Evolutionary conservation across 2,888 invertebrate genomes (phyloP).

Genomic region (Mesodorylaimus sp.): DNA sequence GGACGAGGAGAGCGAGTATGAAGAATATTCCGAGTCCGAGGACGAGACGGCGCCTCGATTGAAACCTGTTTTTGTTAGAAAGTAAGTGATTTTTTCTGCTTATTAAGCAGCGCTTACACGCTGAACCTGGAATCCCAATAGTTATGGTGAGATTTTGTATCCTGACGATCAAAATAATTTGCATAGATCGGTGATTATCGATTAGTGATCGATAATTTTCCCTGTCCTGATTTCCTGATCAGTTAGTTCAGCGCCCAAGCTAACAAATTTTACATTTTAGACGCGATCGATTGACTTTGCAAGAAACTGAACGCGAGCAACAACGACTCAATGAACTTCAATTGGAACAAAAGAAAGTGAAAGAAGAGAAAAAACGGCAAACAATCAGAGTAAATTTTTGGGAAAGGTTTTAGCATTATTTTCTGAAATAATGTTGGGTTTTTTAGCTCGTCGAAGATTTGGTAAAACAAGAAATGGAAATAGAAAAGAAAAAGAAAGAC

Average conservation of each 20-base stretch:
- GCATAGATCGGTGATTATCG: too few relatives aligned
- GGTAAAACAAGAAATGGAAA: constrained; percentile 66
- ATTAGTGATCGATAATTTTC: too few relatives aligned
- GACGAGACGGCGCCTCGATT: constrained; percentile 35
- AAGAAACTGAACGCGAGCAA: constrained; percentile 75
- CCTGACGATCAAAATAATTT: too few relatives aligned
- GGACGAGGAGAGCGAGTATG: constrained; percentile 24
- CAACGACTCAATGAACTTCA: constrained; percentile 65
- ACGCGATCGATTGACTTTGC: constrained; percentile 77
- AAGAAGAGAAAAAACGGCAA: constrained; percentile 68
- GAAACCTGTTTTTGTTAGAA: constrained; percentile 38
- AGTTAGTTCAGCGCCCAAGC: neutral
- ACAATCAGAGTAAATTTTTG: constrained; percentile 47
- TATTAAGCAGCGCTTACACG: too few relatives aligned
- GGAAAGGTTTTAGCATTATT: neutral
- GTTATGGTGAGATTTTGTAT: too few relatives aligned
- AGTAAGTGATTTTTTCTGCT: too few relatives aligned
- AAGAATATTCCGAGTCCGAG: constrained; percentile 37
- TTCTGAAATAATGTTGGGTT: neutral
- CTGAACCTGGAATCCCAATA: too few relatives aligned
- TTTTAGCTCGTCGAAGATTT: constrained; percentile 64
- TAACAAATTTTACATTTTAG: constrained; percentile 19
- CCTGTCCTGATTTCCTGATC: too few relatives aligned
- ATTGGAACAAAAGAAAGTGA: constrained; percentile 57
- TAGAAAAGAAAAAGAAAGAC: constrained; percentile 45